Percentiles rank a stretch among this genome's conserved stretches.
Evolutionary conservation across 2,797 vertebrate genomes (phyloP).

Genomic region (Sciaenops ocellatus): DNA sequence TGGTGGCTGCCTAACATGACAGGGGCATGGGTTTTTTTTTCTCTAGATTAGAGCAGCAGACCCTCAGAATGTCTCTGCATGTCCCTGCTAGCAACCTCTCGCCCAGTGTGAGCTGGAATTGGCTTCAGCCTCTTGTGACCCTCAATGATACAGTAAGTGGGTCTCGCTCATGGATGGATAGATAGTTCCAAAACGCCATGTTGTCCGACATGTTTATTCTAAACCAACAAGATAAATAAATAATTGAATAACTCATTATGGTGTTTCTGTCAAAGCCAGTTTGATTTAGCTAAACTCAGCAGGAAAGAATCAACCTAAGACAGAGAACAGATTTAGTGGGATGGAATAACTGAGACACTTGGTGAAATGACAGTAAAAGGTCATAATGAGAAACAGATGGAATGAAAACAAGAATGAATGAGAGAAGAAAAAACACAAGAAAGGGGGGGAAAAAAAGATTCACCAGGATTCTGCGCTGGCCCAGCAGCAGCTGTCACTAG

Average conservation of each 20-base stretch:
- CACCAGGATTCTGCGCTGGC: slow-evolving; percentile 49
- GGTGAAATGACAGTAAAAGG: slow-evolving; percentile 51
- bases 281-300: slow-evolving; percentile 6
- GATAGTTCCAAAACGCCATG: not conserved
- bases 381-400: slow-evolving; percentile 45
- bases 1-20: too few relatives aligned
- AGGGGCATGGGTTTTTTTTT: too few relatives aligned
- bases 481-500: slow-evolving; percentile 70
- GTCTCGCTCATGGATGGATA: not conserved
- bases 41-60: too few relatives aligned
- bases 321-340: slow-evolving; percentile 22
- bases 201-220: not conserved
- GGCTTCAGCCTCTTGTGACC: not conserved
- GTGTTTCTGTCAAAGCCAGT: slow-evolving; percentile 23
- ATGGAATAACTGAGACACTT: slow-evolving; percentile 42
- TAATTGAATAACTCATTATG: slow-evolving; percentile 7
- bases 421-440: slow-evolving; percentile 3
- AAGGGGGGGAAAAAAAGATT: slow-evolving; percentile 39
- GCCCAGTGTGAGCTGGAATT: not conserved
- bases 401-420: slow-evolving; percentile 45
- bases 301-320: slow-evolving; percentile 8
- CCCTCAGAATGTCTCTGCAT: too few relatives aligned
- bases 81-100: not conserved
- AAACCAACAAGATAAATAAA: not conserved
- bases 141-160: not conserved